Base-by-base conservation (phyloP, 2,888 invertebrate species). In the Bibio marci region DNA sequence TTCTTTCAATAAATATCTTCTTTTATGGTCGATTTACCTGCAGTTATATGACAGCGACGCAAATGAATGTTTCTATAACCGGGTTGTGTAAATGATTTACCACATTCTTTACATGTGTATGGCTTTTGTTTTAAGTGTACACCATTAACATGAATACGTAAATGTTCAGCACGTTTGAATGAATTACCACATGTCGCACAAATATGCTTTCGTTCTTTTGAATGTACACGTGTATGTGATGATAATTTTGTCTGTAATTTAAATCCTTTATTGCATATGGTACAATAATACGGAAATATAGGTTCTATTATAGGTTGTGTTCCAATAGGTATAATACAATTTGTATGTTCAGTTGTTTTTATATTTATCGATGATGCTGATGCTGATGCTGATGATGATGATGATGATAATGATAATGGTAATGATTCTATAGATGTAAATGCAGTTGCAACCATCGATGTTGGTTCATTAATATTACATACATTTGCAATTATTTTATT, bases 121-220 rank as follows among this genome's bases (percentile, higher is more conserved):
- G 44, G 44, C 27, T 44, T 46, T 26, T 41, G 40, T 34, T 46
- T 46, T 12, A 46, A 28, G 35, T 46, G 46, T 11, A 46, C 46
- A 14, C 45, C 44, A 34, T 43, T 43, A 3, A 44, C 27, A 31
- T 45, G 45, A n/a, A 44, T 43, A 4, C 41, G 35, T 17, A 45
- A 40, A 38, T 45, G 45, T 35, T 44, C 45, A 6, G 44, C 44
- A 7, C 45, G 38, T 37, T 45, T 45, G 26, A 45, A 45, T 11
- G 44, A 36, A 37, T 43, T 45, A 3, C 44, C 43, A 28, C 45
- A 45, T 19, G 41, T 26, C 10, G 22, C 34, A 17, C 45, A 45
- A 4, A 40, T 30, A 15, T 44, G 41, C 22, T 45, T 45, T 11
- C 45, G 35, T 22, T 45, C 45, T 32, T 45, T 43, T 8, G 42